Percentiles rank a stretch among this genome's conserved stretches.
Evolutionary conservation across 2,797 vertebrate genomes (phyloP).

Genomic region (Sebastes ruberrimus): DNA sequence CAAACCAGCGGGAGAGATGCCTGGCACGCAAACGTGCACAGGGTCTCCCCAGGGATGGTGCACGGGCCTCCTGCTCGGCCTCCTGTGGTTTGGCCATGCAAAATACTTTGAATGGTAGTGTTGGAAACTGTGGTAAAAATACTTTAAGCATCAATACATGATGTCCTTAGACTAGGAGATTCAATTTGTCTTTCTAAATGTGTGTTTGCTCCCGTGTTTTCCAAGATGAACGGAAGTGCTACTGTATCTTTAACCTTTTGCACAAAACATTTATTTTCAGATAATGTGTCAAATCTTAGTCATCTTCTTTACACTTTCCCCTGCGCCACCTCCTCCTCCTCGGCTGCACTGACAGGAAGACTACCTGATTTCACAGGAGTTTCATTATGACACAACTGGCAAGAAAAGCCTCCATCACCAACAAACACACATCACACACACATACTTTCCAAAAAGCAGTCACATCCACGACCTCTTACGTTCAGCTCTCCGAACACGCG

Average conservation of each 20-base stretch:
- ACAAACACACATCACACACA: slow-evolving; percentile 1
- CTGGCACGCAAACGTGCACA: slow-evolving; percentile 57
- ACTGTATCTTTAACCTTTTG: not conserved
- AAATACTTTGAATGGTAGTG: slow-evolving; percentile 5
- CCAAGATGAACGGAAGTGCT: not conserved
- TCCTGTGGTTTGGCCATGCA: slow-evolving; percentile 41
- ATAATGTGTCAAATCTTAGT: slow-evolving; percentile 34
- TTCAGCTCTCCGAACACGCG: not conserved
- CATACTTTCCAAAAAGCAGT: slow-evolving; percentile 39
- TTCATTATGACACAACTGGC: slow-evolving; percentile 67
- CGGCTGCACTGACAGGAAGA: slow-evolving; percentile 67
- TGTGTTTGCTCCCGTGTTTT: not conserved
- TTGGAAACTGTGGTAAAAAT: not conserved
- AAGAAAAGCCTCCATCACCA: slow-evolving; percentile 50
- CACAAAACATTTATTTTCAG: slow-evolving; percentile 26
- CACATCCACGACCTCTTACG: slow-evolving; percentile 12
- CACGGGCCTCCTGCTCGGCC: slow-evolving; percentile 43
- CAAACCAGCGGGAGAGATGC: slow-evolving; percentile 61
- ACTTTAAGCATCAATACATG: not conserved
- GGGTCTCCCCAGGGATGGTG: slow-evolving; percentile 60
- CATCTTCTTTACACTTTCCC: slow-evolving; percentile 58
- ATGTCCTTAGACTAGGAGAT: not conserved
- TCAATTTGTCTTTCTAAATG: not conserved
- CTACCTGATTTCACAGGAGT: slow-evolving; percentile 63
- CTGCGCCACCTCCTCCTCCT: slow-evolving; percentile 28